Evolutionary conservation across 2,113 vertebrate genomes (phyloP).

Genomic region (Phylloscopus trochiloides): DNA sequence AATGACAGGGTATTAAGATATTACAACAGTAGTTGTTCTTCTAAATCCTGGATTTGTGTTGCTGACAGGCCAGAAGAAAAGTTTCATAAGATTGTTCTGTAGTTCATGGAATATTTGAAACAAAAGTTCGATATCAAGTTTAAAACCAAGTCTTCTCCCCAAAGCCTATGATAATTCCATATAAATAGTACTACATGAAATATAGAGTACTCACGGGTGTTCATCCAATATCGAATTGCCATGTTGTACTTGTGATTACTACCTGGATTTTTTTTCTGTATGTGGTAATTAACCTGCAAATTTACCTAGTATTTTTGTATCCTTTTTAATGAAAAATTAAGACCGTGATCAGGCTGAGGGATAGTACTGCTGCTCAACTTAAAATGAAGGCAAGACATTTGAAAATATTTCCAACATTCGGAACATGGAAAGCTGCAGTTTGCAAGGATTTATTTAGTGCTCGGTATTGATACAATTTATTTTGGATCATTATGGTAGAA

Average conservation of each 20-base stretch:
- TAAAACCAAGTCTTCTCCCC: not conserved
- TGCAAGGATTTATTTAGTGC: not conserved
- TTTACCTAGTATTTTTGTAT: not conserved
- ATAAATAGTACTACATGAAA: not conserved
- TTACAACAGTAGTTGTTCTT: not conserved
- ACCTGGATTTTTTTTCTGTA: not conserved
- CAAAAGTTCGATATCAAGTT: not conserved
- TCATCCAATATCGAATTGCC: not conserved
- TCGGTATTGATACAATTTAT: not conserved
- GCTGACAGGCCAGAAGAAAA: not conserved
- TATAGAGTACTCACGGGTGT: not conserved
- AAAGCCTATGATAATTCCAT: not conserved
- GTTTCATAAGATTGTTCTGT: not conserved
- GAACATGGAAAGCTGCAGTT: not conserved
- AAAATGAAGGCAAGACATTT: not conserved
- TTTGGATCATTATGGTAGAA: not conserved
- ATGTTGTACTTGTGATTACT: not conserved
- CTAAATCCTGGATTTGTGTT: not conserved
- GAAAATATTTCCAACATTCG: not conserved
- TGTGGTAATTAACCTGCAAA: not conserved
- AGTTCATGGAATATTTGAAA: not conserved
- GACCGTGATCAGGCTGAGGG: not conserved
- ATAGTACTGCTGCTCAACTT: not conserved
- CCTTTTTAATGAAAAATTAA: not conserved
- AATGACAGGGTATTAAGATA: not conserved